Conservation (phyloP, 2,113 vertebrate genomes). For the Eolophus roseicapilla region DNA sequence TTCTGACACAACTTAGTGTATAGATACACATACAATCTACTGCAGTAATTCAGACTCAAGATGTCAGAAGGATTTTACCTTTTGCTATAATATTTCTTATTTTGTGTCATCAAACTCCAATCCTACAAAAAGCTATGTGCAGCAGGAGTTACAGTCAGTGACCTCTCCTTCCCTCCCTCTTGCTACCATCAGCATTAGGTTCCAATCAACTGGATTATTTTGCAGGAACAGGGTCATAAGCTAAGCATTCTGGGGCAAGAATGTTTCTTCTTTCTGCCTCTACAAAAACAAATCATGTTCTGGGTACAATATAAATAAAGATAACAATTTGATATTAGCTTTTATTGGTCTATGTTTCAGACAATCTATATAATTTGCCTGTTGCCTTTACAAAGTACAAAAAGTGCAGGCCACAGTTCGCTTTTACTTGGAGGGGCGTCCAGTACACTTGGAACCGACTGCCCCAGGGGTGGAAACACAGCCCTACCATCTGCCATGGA, state of each 20-base stretch:
- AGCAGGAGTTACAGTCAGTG: constrained; percentile 16
- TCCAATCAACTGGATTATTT: constrained; percentile 60
- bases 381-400: constrained; percentile 1
- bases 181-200: constrained; percentile 50
- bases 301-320: constrained; percentile 51
- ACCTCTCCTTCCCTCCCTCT: constrained; percentile 30
- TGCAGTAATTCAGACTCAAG: neutral
- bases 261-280: constrained; percentile 50
- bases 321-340: constrained; percentile 38
- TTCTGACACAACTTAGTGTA: neutral
- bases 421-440: too few relatives aligned
- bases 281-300: constrained; percentile 50
- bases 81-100: constrained; percentile 36
- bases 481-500: too few relatives aligned
- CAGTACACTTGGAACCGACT: too few relatives aligned
- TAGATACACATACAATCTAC: neutral
- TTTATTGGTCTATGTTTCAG: constrained; percentile 29
- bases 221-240: constrained; percentile 48
- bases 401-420: too few relatives aligned
- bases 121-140: neutral
- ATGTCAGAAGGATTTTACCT: constrained; percentile 31
- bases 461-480: too few relatives aligned
- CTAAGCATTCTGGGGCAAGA: constrained; percentile 57
- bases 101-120: constrained; percentile 43
- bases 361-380: constrained; percentile 11